Evolutionary conservation across 1,140 invertebrate species (phyloP), one percentile per base, ranked within the genome.

Genomic region (Dendroctonus ponderosae): DNA sequence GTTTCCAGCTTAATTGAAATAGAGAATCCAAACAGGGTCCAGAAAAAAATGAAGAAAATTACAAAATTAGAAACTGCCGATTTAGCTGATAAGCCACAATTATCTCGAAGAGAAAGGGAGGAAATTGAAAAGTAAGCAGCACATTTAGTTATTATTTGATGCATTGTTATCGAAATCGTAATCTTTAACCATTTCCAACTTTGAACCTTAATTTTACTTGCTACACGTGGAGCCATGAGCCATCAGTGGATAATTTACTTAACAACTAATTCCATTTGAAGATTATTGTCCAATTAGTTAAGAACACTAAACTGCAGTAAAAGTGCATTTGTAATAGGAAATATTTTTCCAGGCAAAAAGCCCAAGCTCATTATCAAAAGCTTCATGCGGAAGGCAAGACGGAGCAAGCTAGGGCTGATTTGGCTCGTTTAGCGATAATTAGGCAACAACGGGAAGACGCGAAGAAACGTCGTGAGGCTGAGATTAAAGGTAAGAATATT

Each of bases 331-430:
- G 26, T 26, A 26, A 26, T 46, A 46, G 43, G 12, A 52, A 52
- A 1, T 2, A 2, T 39, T 64, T 12, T 66, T 59, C 9, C 54
- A 67, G 65, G 73, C 92, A 97, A 76, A 87, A 87, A 75, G 93
- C 93, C 0, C 88, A 89, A 60, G 89, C 89, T 14, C 87, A 93
- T 69, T 98, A 98, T 78, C 90, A 94, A 76, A 94, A 93, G 76
- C 80, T 97, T 15, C 95, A 98, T 75, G 91, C 93, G 0, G 92
- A 91, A 63, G 95, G 96, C 56, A 97, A 96, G 80, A 98, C 96
- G 0, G 95, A 96, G 48, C 92, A 98, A 79, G 96, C 96, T 0
- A 85, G 93, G 66, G 93, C 94, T 0, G 96, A 99, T 83, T 81
- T 99, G 43, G 96, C 96, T 6, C 81, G 96, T 62, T 81, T 94